These are phyloP conservation scores for Lysandra coridon DNA, from an alignment of 2,888 invertebrate genomes.

Conservation along the genomic window DNA sequence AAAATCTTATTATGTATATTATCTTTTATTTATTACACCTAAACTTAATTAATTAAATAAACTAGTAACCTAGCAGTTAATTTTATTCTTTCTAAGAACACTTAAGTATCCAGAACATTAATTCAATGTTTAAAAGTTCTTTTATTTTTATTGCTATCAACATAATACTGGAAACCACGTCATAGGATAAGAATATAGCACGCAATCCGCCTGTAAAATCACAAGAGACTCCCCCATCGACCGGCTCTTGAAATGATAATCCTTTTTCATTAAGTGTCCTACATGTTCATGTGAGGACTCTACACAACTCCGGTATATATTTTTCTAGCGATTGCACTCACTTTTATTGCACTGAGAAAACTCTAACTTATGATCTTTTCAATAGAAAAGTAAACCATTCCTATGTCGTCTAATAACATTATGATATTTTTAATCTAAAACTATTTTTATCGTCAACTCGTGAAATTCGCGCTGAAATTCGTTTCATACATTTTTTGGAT, in stretches of 20 bases:
- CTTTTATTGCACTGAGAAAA: constrained; percentile 29
- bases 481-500: no score
- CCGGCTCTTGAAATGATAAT: constrained; percentile 44
- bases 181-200: constrained; percentile 32
- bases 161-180: neutral
- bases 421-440: neutral
- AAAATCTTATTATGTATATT: no score
- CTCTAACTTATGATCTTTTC: neutral
- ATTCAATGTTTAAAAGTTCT: neutral
- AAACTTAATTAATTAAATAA: no score
- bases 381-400: neutral
- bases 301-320: constrained; percentile 34
- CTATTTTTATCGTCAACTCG: no score
- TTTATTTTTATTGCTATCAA: neutral
- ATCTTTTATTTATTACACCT: no score
- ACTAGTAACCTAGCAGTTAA: no score
- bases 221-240: constrained; percentile 41
- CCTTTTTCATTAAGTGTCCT: constrained; percentile 47
- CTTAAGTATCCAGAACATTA: neutral
- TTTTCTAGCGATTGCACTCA: constrained; percentile 37
- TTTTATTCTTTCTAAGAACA: neutral
- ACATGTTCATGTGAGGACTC: constrained; percentile 38
- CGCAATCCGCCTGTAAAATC: constrained; percentile 45
- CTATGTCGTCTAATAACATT: neutral
- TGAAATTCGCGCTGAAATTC: no score